Conservation (phyloP, 2,888 invertebrate genomes). For the Charanyca ferruginea region DNA sequence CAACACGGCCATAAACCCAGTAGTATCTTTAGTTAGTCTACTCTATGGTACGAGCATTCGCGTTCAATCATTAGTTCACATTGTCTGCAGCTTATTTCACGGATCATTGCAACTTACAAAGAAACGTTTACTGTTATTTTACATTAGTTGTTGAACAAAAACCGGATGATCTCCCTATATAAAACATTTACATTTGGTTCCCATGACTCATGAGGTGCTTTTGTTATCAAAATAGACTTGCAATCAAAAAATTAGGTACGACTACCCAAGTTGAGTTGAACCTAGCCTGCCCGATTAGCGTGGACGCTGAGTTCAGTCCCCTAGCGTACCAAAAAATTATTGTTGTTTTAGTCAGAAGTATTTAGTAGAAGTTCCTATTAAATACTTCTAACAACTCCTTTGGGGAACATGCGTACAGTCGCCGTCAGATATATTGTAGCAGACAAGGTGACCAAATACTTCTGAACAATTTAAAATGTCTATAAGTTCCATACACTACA, state of each 20-base stretch:
- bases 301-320: not conserved
- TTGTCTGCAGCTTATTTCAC: slow-evolving; percentile 70
- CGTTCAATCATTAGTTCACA: slow-evolving; percentile 63
- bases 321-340: not conserved
- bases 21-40: slow-evolving; percentile 28
- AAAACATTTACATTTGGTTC: slow-evolving; percentile 57
- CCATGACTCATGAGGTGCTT: slow-evolving; percentile 56
- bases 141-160: slow-evolving; percentile 66
- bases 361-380: no score
- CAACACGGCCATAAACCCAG: slow-evolving; percentile 44
- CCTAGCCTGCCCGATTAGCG: not conserved
- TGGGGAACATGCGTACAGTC: no score
- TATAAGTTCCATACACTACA: no score
- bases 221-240: slow-evolving; percentile 51
- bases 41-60: slow-evolving; percentile 50
- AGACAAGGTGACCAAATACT: no score
- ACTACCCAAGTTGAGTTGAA: slow-evolving; percentile 19
- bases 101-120: slow-evolving; percentile 71
- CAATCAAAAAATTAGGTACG: no score
- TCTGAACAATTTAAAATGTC: no score
- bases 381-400: no score
- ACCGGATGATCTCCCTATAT: slow-evolving; percentile 66
- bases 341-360: no score
- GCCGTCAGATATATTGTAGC: no score
- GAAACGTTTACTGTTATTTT: slow-evolving; percentile 65